Conservation (phyloP, 2,888 invertebrate genomes). For the Sceliomorpha sp. region DNA sequence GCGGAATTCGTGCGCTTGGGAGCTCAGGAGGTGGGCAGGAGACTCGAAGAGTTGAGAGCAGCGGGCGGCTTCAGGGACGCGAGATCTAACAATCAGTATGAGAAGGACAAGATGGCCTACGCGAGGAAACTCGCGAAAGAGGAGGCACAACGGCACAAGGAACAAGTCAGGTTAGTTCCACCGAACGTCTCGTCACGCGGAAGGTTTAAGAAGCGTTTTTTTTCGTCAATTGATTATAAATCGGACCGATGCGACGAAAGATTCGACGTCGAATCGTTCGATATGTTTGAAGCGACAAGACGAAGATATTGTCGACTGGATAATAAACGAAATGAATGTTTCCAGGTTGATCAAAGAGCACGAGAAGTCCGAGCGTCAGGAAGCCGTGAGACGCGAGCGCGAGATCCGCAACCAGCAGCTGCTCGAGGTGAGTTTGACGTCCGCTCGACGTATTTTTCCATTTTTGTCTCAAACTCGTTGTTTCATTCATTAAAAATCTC, state of each 20-base stretch:
- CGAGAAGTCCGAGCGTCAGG: slow-evolving; percentile 91
- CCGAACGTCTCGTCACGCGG: too few species aligned
- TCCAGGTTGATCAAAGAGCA: slow-evolving; percentile 84
- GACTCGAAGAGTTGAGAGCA: slow-evolving; percentile 84
- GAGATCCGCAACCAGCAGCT: slow-evolving; percentile 92
- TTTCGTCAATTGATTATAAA: too few species aligned
- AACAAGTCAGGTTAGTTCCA: slow-evolving; percentile 79
- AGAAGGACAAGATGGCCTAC: slow-evolving; percentile 80
- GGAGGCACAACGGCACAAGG: slow-evolving; percentile 82
- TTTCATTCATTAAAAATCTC: slow-evolving; percentile 75
- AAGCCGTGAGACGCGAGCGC: slow-evolving; percentile 90
- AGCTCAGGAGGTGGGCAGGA: slow-evolving; percentile 90
- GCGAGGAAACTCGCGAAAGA: slow-evolving; percentile 88
- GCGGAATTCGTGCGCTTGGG: slow-evolving; percentile 89
- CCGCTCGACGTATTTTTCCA: slow-evolving; percentile 23
- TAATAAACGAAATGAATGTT: too few species aligned
- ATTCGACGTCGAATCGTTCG: too few species aligned
- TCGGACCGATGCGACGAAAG: too few species aligned
- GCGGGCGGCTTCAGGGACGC: slow-evolving; percentile 85
- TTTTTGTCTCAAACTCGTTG: slow-evolving; percentile 73
- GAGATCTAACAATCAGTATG: slow-evolving; percentile 75
- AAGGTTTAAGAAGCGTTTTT: too few species aligned
- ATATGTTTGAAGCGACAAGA: too few species aligned
- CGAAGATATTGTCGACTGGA: too few species aligned
- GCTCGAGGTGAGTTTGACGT: slow-evolving; percentile 86